Evolutionary conservation across 2,797 vertebrate species (phyloP), one percentile per base, ranked within the genome.

Genomic region (Acridotheres tristis): DNA sequence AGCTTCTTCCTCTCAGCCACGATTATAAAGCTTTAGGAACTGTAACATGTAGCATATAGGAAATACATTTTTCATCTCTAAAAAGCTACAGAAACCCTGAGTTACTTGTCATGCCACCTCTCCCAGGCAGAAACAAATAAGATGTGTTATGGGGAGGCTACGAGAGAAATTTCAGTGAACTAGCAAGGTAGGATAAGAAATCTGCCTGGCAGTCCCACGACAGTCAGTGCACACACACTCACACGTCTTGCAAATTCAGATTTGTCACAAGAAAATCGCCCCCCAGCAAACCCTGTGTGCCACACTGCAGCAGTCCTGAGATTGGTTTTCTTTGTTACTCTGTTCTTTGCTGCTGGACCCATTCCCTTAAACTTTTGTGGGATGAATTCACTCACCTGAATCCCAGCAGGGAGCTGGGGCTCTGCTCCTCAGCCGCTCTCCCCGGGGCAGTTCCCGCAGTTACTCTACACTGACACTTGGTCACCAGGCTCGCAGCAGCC

Each of bases 381-480:
- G 61, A 83, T 65, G 42, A 74, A 96, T 96, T 96, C 93, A 93
- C 58, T 67, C 89, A 97, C 96, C 95, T 97, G 90, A 69, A 66
- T 75, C 40, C 82, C 83, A 15, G 47, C 38, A 23, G 66, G 72
- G 43, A 95, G 42, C 36, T 4, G 3, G 29, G 38, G 38, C 29
- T 95, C 54, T 45, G 27, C n/a, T 81, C 67, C 90, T 92, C 92
- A 76, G 71, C 25, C 6, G 61, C 68, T 82, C 74, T 93, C 89
- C 69, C 66, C 34, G 19, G 67, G 59, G 69, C 80, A 78, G 73
- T 22, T 87, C 93, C 96, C 58, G 29, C 84, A 38, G 92, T 79
- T 27, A 32, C 87, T 3, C 92, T 71, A 19, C 85, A 14, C 84
- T 75, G 90, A 85, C 88, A 61, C 89, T 94, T 50, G 95, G 88